phyloP scores from a whole-genome alignment of 2,797 vertebrate genomes.

The Hapalemur alaotrensis region DNA sequence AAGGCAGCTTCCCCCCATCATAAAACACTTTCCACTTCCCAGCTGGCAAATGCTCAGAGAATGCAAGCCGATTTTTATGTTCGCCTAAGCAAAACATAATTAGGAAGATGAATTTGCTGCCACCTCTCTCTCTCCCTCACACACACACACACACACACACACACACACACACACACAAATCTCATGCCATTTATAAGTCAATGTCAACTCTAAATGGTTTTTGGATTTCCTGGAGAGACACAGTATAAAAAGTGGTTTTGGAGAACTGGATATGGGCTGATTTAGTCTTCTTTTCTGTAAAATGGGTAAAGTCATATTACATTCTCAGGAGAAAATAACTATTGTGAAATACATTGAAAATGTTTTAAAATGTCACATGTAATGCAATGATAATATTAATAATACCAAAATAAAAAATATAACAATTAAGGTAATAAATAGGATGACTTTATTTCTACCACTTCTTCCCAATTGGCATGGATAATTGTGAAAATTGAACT shows the following conservation, averaged over 20 bases:
- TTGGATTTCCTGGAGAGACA: neutral
- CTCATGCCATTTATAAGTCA: neutral
- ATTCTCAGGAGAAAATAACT: neutral
- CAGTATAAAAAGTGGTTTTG: neutral
- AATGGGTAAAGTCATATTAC: neutral
- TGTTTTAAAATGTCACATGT: neutral
- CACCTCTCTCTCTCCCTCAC: neutral
- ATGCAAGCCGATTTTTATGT: neutral
- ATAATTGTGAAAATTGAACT: neutral
- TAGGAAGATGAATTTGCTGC: conserved; percentile 29
- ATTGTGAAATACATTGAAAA: neutral
- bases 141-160: neutral
- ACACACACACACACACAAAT: neutral
- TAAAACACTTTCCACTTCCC: conserved; percentile 7
- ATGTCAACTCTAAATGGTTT: neutral
- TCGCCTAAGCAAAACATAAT: conserved; percentile 55
- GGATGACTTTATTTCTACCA: neutral
- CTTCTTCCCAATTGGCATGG: neutral
- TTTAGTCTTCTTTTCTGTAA: neutral
- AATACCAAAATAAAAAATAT: neutral
- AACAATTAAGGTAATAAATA: neutral
- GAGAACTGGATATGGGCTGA: neutral
- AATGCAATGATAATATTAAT: neutral
- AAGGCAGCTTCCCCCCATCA: neutral
- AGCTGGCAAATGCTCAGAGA: neutral